Conservation (phyloP, 2,888 invertebrate species). For the Aspidiotus rigidus region DNA sequence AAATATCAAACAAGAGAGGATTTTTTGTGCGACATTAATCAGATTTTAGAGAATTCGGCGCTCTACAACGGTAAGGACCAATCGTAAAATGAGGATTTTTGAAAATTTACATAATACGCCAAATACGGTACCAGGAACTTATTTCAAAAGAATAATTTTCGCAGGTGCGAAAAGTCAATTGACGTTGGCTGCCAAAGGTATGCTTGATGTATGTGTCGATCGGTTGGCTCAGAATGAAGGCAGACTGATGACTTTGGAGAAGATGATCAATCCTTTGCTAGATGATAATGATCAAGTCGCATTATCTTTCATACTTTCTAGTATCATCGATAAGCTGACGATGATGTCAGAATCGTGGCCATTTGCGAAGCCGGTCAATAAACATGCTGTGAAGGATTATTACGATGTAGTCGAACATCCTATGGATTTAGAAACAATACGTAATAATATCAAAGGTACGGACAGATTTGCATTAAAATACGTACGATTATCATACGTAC, state of each 20-base stretch:
- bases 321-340: slow-evolving; percentile 77
- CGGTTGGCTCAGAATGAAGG: slow-evolving; percentile 87
- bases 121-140: no score
- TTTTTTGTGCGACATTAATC: slow-evolving; percentile 88
- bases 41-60: slow-evolving; percentile 89
- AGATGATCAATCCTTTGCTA: slow-evolving; percentile 93
- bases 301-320: slow-evolving; percentile 83
- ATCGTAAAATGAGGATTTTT: no score
- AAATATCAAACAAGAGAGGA: slow-evolving; percentile 89
- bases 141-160: neutral
- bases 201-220: slow-evolving; percentile 80
- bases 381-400: slow-evolving; percentile 89
- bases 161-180: slow-evolving; percentile 62
- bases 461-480: neutral
- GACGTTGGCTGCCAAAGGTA: slow-evolving; percentile 76
- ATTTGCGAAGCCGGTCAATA: slow-evolving; percentile 94
- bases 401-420: slow-evolving; percentile 85
- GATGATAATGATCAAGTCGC: slow-evolving; percentile 97
- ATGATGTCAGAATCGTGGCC: slow-evolving; percentile 87
- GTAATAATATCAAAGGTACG: slow-evolving; percentile 61
- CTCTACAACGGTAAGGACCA: slow-evolving; percentile 62
- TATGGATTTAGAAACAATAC: slow-evolving; percentile 90
- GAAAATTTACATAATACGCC: no score
- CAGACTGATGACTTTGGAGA: slow-evolving; percentile 87
- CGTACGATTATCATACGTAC: neutral